Base-by-base conservation (phyloP, 2,113 vertebrate species). In the Embiotoca jacksoni region DNA sequence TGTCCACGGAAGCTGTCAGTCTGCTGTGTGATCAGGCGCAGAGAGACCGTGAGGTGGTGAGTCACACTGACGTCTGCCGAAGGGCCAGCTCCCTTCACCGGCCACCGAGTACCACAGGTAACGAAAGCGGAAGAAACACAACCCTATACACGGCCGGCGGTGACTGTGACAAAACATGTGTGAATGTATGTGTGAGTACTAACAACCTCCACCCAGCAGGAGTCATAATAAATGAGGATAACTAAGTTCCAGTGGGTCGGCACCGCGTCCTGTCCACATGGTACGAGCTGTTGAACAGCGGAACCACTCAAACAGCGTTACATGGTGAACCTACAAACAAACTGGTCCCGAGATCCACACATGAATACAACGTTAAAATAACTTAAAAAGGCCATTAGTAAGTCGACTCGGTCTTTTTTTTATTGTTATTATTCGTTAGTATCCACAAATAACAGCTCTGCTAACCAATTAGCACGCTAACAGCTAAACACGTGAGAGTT, bases 401-500 rank as follows among this genome's bases (percentile, higher is more conserved):
- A 7, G 16, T 23, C 23, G 23, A 23, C 23, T 23, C 23, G 23
- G 23, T 47, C 57, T 35, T 2, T 13, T 0, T 15, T 23, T 11
- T n/a, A 16, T 47, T 71, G n/a, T 41, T 6, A 2, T 3, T 3
- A 32, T 2, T 2, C n/a, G n/a, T 5, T 65, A 3, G n/a, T 13
- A 32, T 3, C 31, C 14, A 8, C n/a, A 72, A 60, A 53, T 33
- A 73, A 57, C 78, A 41, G 1, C 11, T 30, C 11, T 13, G 72
- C 77, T 88, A 84, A 53, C 79, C 57, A 54, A 60, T 76, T 92
- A 90, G 87, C 91, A 86, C 75, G 89, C 85, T 86, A 87, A 39
- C 11, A 57, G 85, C 85, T 90, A 82, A 81, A 57, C 89, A 87
- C 84, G 88, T 68, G 78, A 66, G 46, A 50, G 30, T 65, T 83